Evolutionary conservation across 2,888 invertebrate species (phyloP), one percentile per base, ranked within the genome.

Genomic region (Hecatera dysodea): DNA sequence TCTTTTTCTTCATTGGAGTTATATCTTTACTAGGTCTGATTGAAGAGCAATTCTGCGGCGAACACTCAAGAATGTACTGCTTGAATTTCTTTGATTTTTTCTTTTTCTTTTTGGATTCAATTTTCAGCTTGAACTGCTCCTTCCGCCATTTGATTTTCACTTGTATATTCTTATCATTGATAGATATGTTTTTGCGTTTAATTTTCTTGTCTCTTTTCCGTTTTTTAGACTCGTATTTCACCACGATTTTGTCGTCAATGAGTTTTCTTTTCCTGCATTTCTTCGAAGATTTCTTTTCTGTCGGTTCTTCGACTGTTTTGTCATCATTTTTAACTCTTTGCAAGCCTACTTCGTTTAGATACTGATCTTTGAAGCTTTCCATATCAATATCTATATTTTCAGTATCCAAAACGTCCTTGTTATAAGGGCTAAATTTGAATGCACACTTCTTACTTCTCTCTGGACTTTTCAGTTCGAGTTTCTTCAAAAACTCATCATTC

Each of bases 351-450:
- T 95, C 95, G 1, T 85, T 90, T 0, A 95, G 67, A 65, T 95
- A 94, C 1, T 88, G 90, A 57, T 90, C 90, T 75, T 95, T 93
- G 39, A 95, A 95, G 2, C 84, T 90, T 19, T 95, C 95, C 1
- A 94, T 36, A 48, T 94, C 93, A 0, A 95, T 90, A 61, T 90
- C 89, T 0, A 91, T 55, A 11, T 89, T 86, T 0, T 83, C 81
- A 0, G 81, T 76, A 0, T 89, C 78, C 0, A 90, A 55, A 0
- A 75, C 81, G 0, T 91, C 91, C 64, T 92, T 90, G 9, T 91
- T 87, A 2, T 80, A 62, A 0, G 91, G 86, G 44, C 90, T 93
- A 33, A 92, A 91, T 81, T 94, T 93, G 0, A 93, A 86, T 0
- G 88, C 68, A 27, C 86, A 90, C 24, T 88, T 89, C 12, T 87